phyloP scores from a whole-genome alignment of 2,888 invertebrate genomes.

The Entomobrya proxima region DNA sequence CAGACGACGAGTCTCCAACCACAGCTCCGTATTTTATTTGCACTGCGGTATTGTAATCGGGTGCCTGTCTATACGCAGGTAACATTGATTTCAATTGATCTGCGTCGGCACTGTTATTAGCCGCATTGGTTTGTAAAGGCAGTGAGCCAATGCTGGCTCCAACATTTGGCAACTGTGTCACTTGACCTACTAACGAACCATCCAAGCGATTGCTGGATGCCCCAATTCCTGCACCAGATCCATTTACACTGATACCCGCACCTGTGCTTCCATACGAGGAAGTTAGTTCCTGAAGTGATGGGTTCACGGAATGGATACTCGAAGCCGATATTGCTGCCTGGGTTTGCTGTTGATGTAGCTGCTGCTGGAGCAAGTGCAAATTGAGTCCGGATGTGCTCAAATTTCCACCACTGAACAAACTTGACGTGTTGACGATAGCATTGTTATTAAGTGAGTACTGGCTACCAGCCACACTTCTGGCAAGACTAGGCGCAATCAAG shows the following conservation, averaged over 20 bases:
- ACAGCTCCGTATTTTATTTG: slow-evolving; percentile 81
- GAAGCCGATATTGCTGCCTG: slow-evolving; percentile 22
- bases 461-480: slow-evolving; percentile 68
- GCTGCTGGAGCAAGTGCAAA: slow-evolving; percentile 68
- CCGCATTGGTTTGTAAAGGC: slow-evolving; percentile 29
- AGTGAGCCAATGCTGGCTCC: slow-evolving; percentile 18
- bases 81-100: slow-evolving; percentile 79
- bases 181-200: slow-evolving; percentile 4
- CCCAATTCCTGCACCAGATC: slow-evolving; percentile 4
- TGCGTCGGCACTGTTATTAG: slow-evolving; percentile 19
- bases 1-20: slow-evolving; percentile 78
- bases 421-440: slow-evolving; percentile 48
- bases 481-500: slow-evolving; percentile 67
- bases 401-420: slow-evolving; percentile 56
- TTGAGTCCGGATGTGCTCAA: slow-evolving; percentile 71
- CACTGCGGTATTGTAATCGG: slow-evolving; percentile 89
- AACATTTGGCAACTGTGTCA: slow-evolving; percentile 29
- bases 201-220: slow-evolving; percentile 33
- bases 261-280: not conserved
- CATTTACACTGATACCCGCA: slow-evolving; percentile 2
- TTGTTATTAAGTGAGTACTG: slow-evolving; percentile 73
- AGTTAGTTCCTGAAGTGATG: slow-evolving; percentile 67
- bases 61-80: slow-evolving; percentile 92
- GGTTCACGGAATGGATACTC: slow-evolving; percentile 71
- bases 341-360: slow-evolving; percentile 68